phyloP scores from a whole-genome alignment of 2,797 vertebrate genomes.

The Galago senegalensis region DNA sequence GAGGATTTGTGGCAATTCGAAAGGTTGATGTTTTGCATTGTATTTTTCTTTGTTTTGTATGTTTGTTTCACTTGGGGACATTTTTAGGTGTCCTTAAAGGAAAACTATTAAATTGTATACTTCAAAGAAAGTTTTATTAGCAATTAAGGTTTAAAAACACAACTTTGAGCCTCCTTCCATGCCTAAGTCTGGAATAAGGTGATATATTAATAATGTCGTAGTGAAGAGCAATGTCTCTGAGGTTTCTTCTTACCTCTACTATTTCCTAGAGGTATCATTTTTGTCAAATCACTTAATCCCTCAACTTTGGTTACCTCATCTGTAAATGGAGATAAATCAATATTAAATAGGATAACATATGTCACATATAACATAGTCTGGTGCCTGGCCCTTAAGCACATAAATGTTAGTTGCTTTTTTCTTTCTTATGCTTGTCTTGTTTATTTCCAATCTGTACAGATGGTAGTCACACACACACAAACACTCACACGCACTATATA shows the following conservation, averaged over 20 bases:
- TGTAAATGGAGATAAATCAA: slow-evolving; percentile 48
- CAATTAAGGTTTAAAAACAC: slow-evolving; percentile 50
- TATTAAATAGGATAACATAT: slow-evolving; percentile 4
- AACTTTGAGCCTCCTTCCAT: slow-evolving; percentile 12
- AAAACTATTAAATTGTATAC: slow-evolving; percentile 29
- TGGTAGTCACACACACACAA: not conserved
- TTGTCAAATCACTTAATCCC: not conserved
- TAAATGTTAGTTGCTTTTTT: not conserved
- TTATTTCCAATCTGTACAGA: slow-evolving; percentile 78
- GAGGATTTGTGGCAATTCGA: slow-evolving; percentile 8
- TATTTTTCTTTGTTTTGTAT: slow-evolving; percentile 18
- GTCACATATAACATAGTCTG: not conserved
- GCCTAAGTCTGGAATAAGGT: not conserved
- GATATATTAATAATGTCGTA: not conserved
- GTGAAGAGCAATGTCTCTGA: not conserved
- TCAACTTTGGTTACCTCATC: slow-evolving; percentile 10
- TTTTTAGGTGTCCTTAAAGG: slow-evolving; percentile 41
- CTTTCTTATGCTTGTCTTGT: not conserved
- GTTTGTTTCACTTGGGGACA: slow-evolving; percentile 21
- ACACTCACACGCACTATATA: not conserved
- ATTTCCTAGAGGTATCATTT: slow-evolving; percentile 27
- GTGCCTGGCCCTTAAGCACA: not conserved
- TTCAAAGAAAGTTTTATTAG: slow-evolving; percentile 47
- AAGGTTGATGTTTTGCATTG: not conserved
- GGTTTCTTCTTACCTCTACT: not conserved